Evolutionary conservation across 2,888 invertebrate species (phyloP).

Genomic region (Cryptops parisi): DNA sequence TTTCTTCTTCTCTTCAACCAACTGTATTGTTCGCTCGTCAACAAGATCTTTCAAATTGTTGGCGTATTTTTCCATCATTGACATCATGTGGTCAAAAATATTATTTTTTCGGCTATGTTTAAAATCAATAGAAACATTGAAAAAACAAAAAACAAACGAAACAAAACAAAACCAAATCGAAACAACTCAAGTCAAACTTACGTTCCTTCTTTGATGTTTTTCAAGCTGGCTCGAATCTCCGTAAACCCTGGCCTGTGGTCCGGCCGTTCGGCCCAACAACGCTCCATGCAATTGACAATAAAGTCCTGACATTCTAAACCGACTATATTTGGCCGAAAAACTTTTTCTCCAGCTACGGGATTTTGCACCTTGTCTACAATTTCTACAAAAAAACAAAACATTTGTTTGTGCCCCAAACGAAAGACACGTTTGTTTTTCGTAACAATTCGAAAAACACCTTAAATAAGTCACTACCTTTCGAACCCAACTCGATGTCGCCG

Average conservation of each 20-base stretch:
- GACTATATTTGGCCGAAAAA: slow-evolving; percentile 31
- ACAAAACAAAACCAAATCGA: not conserved
- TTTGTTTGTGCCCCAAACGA: too few species aligned
- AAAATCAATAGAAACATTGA: not conserved
- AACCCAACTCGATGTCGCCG: slow-evolving; percentile 58
- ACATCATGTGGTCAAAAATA: slow-evolving; percentile 77
- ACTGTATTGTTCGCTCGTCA: slow-evolving; percentile 62
- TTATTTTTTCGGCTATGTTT: slow-evolving; percentile 72
- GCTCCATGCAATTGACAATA: slow-evolving; percentile 60
- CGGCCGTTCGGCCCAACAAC: slow-evolving; percentile 69
- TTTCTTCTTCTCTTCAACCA: slow-evolving; percentile 67
- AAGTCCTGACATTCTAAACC: slow-evolving; percentile 63
- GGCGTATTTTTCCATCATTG: slow-evolving; percentile 83
- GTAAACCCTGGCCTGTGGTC: slow-evolving; percentile 65
- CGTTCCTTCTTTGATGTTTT: slow-evolving; percentile 83
- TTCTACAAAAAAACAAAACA: slow-evolving; percentile 43
- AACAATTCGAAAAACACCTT: not conserved
- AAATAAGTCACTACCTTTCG: slow-evolving; percentile 49
- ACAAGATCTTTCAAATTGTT: slow-evolving; percentile 69
- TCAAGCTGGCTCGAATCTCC: slow-evolving; percentile 55
- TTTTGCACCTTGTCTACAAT: slow-evolving; percentile 58
- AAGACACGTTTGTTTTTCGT: not conserved
- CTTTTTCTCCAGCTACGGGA: not conserved
- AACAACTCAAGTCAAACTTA: slow-evolving; percentile 37
- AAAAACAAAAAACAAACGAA: too few species aligned